Conservation (phyloP, 2,113 vertebrate genomes). For the Mastomys coucha region DNA sequence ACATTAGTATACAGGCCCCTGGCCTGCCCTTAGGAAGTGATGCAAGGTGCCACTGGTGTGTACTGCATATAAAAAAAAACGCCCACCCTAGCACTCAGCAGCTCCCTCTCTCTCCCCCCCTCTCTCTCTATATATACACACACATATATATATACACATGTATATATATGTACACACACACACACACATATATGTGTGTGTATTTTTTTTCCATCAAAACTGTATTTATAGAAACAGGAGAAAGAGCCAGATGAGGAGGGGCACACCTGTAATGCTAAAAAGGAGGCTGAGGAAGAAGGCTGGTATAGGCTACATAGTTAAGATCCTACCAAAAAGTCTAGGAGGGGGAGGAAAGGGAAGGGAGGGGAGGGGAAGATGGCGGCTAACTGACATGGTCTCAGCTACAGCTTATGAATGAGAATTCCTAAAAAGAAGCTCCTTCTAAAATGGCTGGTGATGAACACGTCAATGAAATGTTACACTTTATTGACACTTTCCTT, state of each 20-base stretch:
- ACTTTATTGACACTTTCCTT: background rate
- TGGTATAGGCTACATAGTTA: background rate
- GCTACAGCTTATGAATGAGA: background rate
- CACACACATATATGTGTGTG: background rate
- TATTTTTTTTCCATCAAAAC: background rate
- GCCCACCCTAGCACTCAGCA: too few relatives aligned
- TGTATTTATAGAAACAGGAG: background rate
- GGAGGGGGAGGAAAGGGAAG: background rate
- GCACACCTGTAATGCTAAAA: background rate
- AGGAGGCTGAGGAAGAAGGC: background rate
- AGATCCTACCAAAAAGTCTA: background rate
- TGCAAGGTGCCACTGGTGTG: too few relatives aligned
- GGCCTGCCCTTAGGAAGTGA: too few relatives aligned
- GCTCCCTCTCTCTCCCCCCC: fast-evolving
- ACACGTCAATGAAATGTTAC: background rate
- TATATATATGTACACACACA: too few relatives aligned
- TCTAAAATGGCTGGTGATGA: background rate
- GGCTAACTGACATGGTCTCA: background rate
- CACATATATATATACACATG: too few relatives aligned
- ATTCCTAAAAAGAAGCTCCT: background rate
- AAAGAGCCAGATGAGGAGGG: background rate
- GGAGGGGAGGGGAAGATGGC: background rate
- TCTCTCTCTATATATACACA: too few relatives aligned
- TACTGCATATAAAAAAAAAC: too few relatives aligned
- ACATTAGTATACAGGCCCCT: too few relatives aligned